Base-by-base conservation (phyloP, 2,888 invertebrate genomes). In the Aphodius granarius region DNA sequence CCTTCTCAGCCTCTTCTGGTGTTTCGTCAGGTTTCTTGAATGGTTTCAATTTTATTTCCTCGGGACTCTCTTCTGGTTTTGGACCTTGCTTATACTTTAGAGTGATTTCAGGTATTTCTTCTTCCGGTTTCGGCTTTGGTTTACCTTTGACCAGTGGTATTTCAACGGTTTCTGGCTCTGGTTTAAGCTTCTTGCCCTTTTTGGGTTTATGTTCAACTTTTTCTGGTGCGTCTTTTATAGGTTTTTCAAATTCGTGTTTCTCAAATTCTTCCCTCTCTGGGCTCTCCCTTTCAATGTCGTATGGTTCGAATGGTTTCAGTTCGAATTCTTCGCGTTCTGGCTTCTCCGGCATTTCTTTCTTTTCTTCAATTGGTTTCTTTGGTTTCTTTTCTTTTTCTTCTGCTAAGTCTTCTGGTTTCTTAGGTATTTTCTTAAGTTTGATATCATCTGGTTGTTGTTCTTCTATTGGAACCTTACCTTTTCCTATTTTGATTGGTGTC, bases 251-350 rank as follows among this genome's bases (percentile, higher is more conserved):
- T 73, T 87, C 85, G 73, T 85, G 85, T 82, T 78, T 82, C 78
- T 84, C 84, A 71, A 81, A 81, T 78, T 15, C 63, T 22, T 82
- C 79, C 73, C 84, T 84, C 80, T 86, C 84, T 64, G 83, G 84
- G 77, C 88, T 85, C 74, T 87, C 86, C 3, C 83, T 78, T 74
- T 86, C 85, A 70, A 86, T 83, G 62, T 87, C 87, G 76, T 85
- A 84, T 5, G 88, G 87, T 79, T 87, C 82, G 78, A 88, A 87
- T 18, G 83, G 79, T 74, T 82, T 75, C n/a, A 84, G 78, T 75
- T 87, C 85, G 1, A 86, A 83, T 79, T 86, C 84, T 71, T 87
- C 84, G 74, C 80, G 79, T 74, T 80, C 76, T 75, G 74, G 43
- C 72, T 73, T 77, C 79, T 76, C 75, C 76, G 78, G 66, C 71